These are phyloP conservation scores for Araneus ventricosus DNA, from an alignment of 1,140 invertebrate genomes.

Conservation along the genomic window DNA sequence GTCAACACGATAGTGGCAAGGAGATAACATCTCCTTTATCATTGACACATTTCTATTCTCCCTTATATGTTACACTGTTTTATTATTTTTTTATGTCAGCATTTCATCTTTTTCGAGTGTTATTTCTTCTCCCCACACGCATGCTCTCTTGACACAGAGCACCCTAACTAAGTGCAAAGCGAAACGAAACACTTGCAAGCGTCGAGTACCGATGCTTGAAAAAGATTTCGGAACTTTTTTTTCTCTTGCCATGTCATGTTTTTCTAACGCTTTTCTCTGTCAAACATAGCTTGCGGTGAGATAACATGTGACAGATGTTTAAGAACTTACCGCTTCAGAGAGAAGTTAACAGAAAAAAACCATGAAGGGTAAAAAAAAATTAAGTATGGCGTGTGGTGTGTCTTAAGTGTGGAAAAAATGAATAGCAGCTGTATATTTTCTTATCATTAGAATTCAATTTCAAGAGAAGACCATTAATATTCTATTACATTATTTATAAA, in stretches of 20 bases:
- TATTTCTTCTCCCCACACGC: constrained; percentile 14
- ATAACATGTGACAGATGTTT: constrained; percentile 70
- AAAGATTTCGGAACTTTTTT: constrained; percentile 27
- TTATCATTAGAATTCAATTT: constrained; percentile 41
- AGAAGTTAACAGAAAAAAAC: neutral
- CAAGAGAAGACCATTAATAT: neutral
- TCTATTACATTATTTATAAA: constrained; percentile 50
- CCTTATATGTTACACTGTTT: neutral
- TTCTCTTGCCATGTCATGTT: neutral
- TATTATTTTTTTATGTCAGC: constrained; percentile 1
- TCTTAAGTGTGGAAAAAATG: neutral
- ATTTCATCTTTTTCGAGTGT: constrained; percentile 44
- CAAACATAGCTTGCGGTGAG: constrained; percentile 43
- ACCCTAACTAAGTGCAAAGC: constrained; percentile 54
- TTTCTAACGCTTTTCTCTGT: constrained; percentile 29
- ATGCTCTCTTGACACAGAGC: constrained; percentile 48
- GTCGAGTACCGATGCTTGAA: constrained; percentile 23
- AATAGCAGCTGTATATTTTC: constrained; percentile 24
- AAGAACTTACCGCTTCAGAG: constrained; percentile 30
- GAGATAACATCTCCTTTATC: constrained; percentile 67
- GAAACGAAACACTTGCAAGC: constrained; percentile 5
- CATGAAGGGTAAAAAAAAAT: neutral
- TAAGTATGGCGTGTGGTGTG: neutral
- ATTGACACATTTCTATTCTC: constrained; percentile 44
- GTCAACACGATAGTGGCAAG: constrained; percentile 55